Conservation (phyloP, 2,888 invertebrate species). For the Euzetes globulus region DNA sequence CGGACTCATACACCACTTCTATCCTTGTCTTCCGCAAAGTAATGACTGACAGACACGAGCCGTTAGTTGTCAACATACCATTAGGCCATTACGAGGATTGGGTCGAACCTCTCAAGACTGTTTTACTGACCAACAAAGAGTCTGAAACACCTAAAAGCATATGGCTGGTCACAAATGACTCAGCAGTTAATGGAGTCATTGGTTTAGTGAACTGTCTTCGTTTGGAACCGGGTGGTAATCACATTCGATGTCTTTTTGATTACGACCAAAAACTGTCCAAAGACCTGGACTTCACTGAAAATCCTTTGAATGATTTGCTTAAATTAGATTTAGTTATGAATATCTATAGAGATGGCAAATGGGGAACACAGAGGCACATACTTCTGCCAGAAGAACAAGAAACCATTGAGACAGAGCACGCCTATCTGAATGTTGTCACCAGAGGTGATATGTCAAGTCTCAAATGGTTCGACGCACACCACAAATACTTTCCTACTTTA, state of each 20-base stretch:
- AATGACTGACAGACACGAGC: constrained; percentile 31
- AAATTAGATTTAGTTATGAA: constrained; percentile 73
- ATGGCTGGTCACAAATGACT: constrained; percentile 61
- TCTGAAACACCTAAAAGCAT: constrained; percentile 49
- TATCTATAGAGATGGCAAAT: constrained; percentile 64
- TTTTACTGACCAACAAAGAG: constrained; percentile 58
- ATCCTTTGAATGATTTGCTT: constrained; percentile 43
- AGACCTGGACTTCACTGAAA: constrained; percentile 35
- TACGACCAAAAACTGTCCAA: constrained; percentile 48
- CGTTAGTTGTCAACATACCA: constrained; percentile 37
- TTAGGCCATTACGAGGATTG: constrained; percentile 51
- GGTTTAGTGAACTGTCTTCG: constrained; percentile 86
- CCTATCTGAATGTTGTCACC: constrained; percentile 86
- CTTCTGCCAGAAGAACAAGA: constrained; percentile 51
- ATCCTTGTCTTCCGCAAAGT: constrained; percentile 58
- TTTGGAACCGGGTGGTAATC: constrained; percentile 72
- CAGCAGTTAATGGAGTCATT: constrained; percentile 65
- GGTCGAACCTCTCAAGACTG: constrained; percentile 70
- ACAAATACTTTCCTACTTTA: constrained; percentile 55
- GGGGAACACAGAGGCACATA: constrained; percentile 75
- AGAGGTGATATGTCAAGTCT: constrained; percentile 89
- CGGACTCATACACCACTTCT: constrained; percentile 54
- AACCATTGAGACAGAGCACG: constrained; percentile 61
- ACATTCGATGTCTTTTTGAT: constrained; percentile 57
- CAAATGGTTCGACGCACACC: constrained; percentile 83